Evolutionary conservation across 2,888 invertebrate species (phyloP).

Genomic region (Arctia plantaginis): DNA sequence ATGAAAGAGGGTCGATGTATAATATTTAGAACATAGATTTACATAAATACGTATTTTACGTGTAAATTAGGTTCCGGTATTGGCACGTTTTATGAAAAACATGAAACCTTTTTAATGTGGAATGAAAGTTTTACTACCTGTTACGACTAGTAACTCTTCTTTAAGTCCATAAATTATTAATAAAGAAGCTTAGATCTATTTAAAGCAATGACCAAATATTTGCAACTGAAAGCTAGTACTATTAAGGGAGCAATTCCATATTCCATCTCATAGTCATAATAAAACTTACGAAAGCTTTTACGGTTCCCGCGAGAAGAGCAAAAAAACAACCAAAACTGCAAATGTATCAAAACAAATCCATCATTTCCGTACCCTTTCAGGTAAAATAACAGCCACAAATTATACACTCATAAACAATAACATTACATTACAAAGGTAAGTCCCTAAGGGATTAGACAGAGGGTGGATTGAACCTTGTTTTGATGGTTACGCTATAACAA

Average conservation of each 20-base stretch:
- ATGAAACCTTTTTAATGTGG: too few species aligned
- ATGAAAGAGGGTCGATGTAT: too few species aligned
- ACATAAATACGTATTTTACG: too few species aligned
- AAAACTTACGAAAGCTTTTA: not conserved
- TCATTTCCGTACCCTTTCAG: constrained; percentile 13
- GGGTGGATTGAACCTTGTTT: constrained; percentile 13
- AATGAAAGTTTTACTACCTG: too few species aligned
- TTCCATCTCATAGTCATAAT: not conserved
- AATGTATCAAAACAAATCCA: constrained; percentile 2
- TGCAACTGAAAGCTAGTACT: not conserved
- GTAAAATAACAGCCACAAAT: constrained; percentile 13
- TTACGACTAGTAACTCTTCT: too few species aligned
- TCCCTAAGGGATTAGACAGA: constrained; percentile 8
- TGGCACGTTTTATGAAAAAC: too few species aligned
- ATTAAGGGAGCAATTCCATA: not conserved
- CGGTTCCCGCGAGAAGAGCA: not conserved
- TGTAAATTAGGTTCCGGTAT: too few species aligned
- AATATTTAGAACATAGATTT: too few species aligned
- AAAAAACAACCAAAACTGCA: not conserved
- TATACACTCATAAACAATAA: constrained; percentile 16
- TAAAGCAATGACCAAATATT: not conserved
- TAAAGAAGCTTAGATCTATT: too few species aligned
- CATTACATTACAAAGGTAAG: constrained; percentile 8
- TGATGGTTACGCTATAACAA: constrained; percentile 15
- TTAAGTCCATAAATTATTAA: too few species aligned